These are phyloP conservation scores for Saccostrea glomerata DNA, from an alignment of 1,140 invertebrate genomes.

Conservation along the genomic window DNA sequence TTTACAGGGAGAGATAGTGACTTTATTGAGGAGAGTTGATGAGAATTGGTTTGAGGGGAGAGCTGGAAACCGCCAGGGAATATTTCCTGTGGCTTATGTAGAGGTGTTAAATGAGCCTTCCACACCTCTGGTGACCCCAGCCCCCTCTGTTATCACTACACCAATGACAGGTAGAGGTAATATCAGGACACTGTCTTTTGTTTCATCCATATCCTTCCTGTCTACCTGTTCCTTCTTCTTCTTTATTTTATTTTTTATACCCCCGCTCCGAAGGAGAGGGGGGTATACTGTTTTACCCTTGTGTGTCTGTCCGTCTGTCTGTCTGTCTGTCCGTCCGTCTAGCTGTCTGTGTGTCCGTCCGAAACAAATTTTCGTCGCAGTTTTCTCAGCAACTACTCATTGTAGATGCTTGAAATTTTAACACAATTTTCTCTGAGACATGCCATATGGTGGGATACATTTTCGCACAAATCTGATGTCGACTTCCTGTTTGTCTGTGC, in stretches of 20 bases:
- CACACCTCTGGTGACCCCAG: conserved; percentile 76
- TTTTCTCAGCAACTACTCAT: too few relatives aligned
- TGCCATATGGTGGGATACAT: too few relatives aligned
- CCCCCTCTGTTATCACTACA: conserved; percentile 76
- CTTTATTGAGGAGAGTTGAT: conserved; percentile 83
- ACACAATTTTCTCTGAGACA: too few relatives aligned
- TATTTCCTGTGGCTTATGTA: conserved; percentile 85
- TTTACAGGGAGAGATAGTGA: conserved; percentile 82
- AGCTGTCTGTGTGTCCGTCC: too few relatives aligned
- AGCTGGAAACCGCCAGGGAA: conserved; percentile 82
- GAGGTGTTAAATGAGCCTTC: conserved; percentile 81
- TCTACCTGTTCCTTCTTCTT: conserved; percentile 18
- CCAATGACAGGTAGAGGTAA: conserved; percentile 75
- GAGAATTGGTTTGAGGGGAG: conserved; percentile 85
- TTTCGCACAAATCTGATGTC: too few relatives aligned
- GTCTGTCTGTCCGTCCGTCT: too few relatives aligned
- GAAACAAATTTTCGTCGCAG: too few relatives aligned
- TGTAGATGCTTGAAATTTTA: too few relatives aligned
- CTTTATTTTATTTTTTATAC: neutral
- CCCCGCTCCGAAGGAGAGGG: too few relatives aligned
- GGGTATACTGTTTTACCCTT: too few relatives aligned
- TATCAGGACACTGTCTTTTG: conserved; percentile 24
- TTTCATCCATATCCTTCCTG: conserved; percentile 21
- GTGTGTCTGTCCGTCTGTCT: too few relatives aligned
- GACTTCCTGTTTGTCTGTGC: too few relatives aligned